phyloP scores from a whole-genome alignment of 2,113 vertebrate genomes.

The Corythaixoides concolor region DNA sequence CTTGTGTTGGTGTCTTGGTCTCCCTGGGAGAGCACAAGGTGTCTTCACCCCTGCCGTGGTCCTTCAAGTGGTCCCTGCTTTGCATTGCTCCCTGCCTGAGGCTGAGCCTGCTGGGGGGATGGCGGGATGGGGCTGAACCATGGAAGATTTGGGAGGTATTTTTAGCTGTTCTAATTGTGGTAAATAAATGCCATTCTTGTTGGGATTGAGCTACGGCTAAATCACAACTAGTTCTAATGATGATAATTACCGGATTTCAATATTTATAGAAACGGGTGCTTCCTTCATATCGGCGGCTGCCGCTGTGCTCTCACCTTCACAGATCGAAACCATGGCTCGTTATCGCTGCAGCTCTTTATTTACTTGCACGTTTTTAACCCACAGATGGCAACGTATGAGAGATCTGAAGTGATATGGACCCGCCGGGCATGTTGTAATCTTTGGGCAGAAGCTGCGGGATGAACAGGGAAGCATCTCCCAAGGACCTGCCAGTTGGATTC shows the following conservation, averaged over 20 bases:
- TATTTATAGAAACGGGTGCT: slow-evolving; percentile 71
- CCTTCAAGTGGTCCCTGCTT: background rate
- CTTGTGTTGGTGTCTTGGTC: background rate
- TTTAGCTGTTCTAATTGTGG: slow-evolving; percentile 68
- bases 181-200: slow-evolving; percentile 57
- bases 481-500: background rate
- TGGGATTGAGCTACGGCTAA: slow-evolving; percentile 58
- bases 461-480: background rate
- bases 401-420: background rate
- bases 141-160: slow-evolving; percentile 39
- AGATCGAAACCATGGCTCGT: slow-evolving; percentile 41
- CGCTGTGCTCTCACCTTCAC: slow-evolving; percentile 65
- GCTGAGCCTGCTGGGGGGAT: background rate
- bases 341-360: slow-evolving; percentile 42
- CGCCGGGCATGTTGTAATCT: accelerated
- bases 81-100: background rate
- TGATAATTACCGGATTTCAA: slow-evolving; percentile 72
- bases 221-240: slow-evolving; percentile 68
- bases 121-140: background rate
- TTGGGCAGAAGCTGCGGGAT: background rate
- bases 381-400: background rate
- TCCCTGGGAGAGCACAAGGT: background rate
- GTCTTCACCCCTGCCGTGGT: accelerated
- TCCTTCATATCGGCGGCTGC: slow-evolving; percentile 49
- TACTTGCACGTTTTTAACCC: slow-evolving; percentile 53